Conservation (phyloP, 2,888 invertebrate species). For the Caenorhabditis japonica region DNA sequence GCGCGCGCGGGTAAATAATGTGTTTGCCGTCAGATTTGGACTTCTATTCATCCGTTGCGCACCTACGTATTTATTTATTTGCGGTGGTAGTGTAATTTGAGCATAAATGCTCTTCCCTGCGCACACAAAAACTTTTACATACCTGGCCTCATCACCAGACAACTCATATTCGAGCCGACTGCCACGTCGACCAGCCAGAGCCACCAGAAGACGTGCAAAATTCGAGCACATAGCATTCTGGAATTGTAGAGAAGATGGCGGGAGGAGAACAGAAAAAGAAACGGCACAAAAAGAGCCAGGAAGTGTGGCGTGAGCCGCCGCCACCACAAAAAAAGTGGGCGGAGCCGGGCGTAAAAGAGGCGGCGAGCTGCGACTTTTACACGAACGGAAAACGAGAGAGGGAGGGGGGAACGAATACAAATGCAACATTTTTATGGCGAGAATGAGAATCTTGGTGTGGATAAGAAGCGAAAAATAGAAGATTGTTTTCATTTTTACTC, state of each 20-base stretch:
- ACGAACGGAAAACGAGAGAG: too few relatives aligned
- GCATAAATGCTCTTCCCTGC: slow-evolving; percentile 32
- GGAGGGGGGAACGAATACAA: neutral
- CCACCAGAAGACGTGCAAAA: slow-evolving; percentile 24
- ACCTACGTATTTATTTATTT: slow-evolving; percentile 19
- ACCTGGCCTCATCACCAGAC: slow-evolving; percentile 55
- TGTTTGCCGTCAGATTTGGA: slow-evolving; percentile 38
- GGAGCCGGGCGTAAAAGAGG: slow-evolving; percentile 27
- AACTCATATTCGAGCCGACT: slow-evolving; percentile 39
- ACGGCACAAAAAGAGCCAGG: slow-evolving; percentile 19
- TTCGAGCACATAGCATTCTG: neutral
- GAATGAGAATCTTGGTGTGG: too few relatives aligned
- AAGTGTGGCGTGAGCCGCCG: slow-evolving; percentile 46
- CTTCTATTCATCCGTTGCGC: slow-evolving; percentile 41
- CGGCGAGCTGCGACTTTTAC: slow-evolving; percentile 2
- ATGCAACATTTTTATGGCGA: too few relatives aligned
- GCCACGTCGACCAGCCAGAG: slow-evolving; percentile 12
- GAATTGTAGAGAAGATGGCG: neutral
- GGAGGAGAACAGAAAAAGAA: slow-evolving; percentile 6
- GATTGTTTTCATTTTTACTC: too few relatives aligned
- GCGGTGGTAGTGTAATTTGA: slow-evolving; percentile 43
- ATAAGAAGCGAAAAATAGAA: too few relatives aligned
- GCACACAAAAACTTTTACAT: slow-evolving; percentile 28
- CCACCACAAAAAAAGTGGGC: slow-evolving; percentile 35
- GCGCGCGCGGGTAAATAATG: slow-evolving; percentile 6